These are phyloP conservation scores for Lipophrys pholis DNA, from an alignment of 2,113 vertebrate genomes.

Conservation along the genomic window DNA sequence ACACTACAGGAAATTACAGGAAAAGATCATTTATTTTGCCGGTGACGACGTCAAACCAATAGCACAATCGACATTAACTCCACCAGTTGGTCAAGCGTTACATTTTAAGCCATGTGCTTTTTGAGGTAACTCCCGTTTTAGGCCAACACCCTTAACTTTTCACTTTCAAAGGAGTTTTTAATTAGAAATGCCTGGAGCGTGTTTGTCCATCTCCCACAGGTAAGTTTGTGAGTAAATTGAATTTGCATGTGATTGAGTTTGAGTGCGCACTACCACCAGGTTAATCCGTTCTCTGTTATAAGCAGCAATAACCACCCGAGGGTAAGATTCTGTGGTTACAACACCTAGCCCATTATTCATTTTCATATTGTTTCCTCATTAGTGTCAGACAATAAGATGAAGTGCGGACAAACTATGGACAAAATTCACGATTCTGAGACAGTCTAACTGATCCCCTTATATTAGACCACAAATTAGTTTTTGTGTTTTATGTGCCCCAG, in stretches of 20 bases:
- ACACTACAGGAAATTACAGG: too few relatives aligned
- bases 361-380: conserved; percentile 36
- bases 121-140: too few relatives aligned
- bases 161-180: too few relatives aligned
- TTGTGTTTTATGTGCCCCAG: conserved; percentile 36
- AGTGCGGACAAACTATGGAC: conserved; percentile 31
- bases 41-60: too few relatives aligned
- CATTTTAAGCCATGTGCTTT: too few relatives aligned
- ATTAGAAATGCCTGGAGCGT: too few relatives aligned
- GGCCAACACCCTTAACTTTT: too few relatives aligned
- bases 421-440: conserved; percentile 42
- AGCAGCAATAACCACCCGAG: conserved; percentile 46
- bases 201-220: neutral
- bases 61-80: too few relatives aligned
- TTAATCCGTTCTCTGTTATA: conserved; percentile 42
- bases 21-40: too few relatives aligned
- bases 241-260: conserved; percentile 24
- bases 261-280: conserved; percentile 12
- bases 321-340: conserved; percentile 38
- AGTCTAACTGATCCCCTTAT: conserved; percentile 36
- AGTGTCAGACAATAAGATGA: conserved; percentile 49
- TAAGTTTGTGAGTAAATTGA: neutral
- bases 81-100: too few relatives aligned
- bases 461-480: conserved; percentile 53
- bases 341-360: conserved; percentile 39